These are phyloP conservation scores for Nudaria mundana DNA, from an alignment of 2,888 invertebrate species.

Conservation along the genomic window DNA sequence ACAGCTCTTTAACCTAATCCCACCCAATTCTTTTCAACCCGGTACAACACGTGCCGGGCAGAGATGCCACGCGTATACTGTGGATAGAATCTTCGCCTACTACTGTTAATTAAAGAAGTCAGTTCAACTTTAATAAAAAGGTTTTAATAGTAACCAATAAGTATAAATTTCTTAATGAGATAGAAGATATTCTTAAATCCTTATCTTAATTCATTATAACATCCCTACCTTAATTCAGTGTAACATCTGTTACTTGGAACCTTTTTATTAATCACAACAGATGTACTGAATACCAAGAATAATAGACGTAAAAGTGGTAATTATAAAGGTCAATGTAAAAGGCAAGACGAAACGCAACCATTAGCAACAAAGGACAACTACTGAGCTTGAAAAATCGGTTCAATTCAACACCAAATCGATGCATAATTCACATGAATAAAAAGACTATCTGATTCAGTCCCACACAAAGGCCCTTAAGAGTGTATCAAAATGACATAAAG, in stretches of 20 bases:
- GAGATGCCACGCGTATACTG: too few species aligned
- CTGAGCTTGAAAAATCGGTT: constrained; percentile 79
- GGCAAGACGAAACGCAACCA: constrained; percentile 53
- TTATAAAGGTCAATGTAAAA: constrained; percentile 55
- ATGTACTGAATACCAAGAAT: constrained; percentile 24
- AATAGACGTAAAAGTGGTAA: constrained; percentile 53
- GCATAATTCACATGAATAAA: constrained; percentile 67
- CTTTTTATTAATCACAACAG: constrained; percentile 25
- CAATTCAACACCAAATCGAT: constrained; percentile 69
- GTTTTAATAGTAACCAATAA: too few species aligned
- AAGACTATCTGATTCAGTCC: constrained; percentile 56
- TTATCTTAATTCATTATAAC: too few species aligned
- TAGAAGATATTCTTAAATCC: too few species aligned
- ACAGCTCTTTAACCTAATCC: too few species aligned
- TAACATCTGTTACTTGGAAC: constrained; percentile 11
- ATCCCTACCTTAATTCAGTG: constrained; percentile 12
- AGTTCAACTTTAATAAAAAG: too few species aligned
- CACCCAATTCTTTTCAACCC: too few species aligned
- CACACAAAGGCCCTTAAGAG: constrained; percentile 71
- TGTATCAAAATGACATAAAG: constrained; percentile 81
- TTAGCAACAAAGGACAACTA: constrained; percentile 72
- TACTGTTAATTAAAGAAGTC: too few species aligned
- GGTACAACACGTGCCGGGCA: too few species aligned
- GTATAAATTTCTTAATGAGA: too few species aligned
- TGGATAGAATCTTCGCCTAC: too few species aligned